phyloP scores from a whole-genome alignment of 2,797 vertebrate genomes.

The Denticeps clupeoides region DNA sequence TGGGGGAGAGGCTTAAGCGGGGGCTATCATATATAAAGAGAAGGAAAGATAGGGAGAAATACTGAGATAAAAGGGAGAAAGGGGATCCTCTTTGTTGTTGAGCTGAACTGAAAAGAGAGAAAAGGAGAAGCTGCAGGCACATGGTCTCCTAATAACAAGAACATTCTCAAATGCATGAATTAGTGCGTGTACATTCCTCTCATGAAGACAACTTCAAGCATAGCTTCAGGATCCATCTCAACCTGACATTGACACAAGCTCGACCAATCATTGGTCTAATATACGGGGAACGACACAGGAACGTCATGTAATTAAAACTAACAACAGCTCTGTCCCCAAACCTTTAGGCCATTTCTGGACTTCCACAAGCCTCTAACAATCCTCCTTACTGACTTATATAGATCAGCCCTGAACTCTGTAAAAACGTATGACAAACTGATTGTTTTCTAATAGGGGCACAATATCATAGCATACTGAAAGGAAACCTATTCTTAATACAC shows the following conservation, averaged over 20 bases:
- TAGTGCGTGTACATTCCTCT: no score
- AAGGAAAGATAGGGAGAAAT: not conserved
- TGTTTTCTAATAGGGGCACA: no score
- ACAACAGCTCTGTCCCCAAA: conserved; percentile 33
- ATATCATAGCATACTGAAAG: no score
- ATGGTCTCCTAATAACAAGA: no score
- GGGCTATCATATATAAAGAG: not conserved
- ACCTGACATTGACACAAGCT: no score
- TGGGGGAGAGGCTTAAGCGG: not conserved
- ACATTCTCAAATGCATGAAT: no score
- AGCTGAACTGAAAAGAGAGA: not conserved
- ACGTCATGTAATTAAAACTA: conserved; percentile 52
- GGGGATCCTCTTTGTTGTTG: not conserved
- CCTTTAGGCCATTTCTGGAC: conserved; percentile 29
- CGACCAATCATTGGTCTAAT: no score
- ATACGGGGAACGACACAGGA: conserved; percentile 37
- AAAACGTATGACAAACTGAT: no score
- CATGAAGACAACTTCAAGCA: no score
- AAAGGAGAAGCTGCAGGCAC: not conserved
- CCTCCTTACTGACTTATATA: conserved; percentile 48
- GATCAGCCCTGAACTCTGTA: no score
- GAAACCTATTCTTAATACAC: no score
- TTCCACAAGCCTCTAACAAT: conserved; percentile 32
- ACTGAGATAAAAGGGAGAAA: not conserved
- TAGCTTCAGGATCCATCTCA: no score